Evolutionary conservation across 2,888 invertebrate species (phyloP), one percentile per base, ranked within the genome.

Genomic region (Drosophila melanosoma): DNA sequence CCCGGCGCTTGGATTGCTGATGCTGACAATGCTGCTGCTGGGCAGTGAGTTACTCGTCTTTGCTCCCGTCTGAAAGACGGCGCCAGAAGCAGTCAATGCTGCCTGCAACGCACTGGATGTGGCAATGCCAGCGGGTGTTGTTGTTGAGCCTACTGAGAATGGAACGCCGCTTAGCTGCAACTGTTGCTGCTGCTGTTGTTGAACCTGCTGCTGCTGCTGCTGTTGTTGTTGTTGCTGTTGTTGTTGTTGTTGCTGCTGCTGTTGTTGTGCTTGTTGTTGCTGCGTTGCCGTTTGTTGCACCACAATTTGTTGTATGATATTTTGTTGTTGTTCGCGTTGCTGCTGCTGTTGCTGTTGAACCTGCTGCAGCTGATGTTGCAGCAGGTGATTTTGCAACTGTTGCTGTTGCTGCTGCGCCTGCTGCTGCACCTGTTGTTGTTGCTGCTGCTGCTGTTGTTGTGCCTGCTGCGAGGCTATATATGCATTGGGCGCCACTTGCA

Each of bases 381-480:
- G 90, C 40, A 69, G n/a, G 57, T 92, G 91, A 59, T 92, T 93
- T 26, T 93, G 91, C 60, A 38, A 29, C 1, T 56, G 56, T 23
- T 91, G 90, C 36, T 91, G 91, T 20, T 92, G 91, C 40, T 88
- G 82, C 40, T 81, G 79, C 35, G 83, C 81, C 40, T 84, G 81
- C 69, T 82, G 91, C 29, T 90, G 90, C 23, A 84, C 80, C 36
- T 83, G 81, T 69, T 82, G 85, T 58, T 90, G 91, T n/a, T 90
- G 81, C 68, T 82, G 86, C 57, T 91, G 91, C 20, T 89, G 89
- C 45, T 87, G 92, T 80, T 90, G 91, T 33, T 90, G 92, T 76
- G 94, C 94, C 67, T 93, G 93, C 69, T 94, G 94, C 63, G 94
- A 94, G 51, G 94, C 94, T 51, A 94, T 93, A 59, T 93, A 93